Base-by-base conservation (phyloP, 92 coral and sea anemone genomes). In the Umimayanthus kanabou region DNA sequence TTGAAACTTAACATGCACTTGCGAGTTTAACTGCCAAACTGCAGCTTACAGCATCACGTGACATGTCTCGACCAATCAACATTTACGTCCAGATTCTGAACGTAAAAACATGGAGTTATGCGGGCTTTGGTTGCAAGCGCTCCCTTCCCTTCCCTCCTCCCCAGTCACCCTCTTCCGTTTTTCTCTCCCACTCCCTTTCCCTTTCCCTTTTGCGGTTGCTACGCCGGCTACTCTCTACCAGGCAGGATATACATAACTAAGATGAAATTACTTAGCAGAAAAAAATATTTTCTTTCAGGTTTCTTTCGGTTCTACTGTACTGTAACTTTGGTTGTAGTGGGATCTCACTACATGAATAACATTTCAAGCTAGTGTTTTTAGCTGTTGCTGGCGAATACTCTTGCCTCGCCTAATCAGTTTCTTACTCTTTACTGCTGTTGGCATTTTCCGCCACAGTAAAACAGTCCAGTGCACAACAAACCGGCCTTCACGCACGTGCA, bases 391-490 rank as follows among this genome's bases (percentile, higher is more conserved):
- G 64, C 16, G 20, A 55, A 55, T 55, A 55, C 16, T 55, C 3
- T 55, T 55, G 15, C 64, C 64, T 55, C 64, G 64, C n/a, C n/a
- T n/a, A 55, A 15, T 15, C 20, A 67, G n/a, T n/a, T n/a, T n/a
- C n/a, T n/a, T n/a, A n/a, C 37, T 69, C 37, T 69, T 69, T 69
- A n/a, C 74, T 81, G 72, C n/a, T 43, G n/a, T 33, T 43, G 23
- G 78, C 88, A 84, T 14, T 70, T 45, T 29, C 79, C 65, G 43
- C 87, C 76, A 83, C 87, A 83, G 77, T 83, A 2, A 22, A 77
- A 83, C 45, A 83, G 53, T 9, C 87, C 77, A 7, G 87, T 66
- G 76, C 76, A 57, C 9, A 30, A 5, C 47, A 83, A 65, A 66
- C 43, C 29, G 64, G 89, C 89, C 8, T 77, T 76, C 58, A 0